Evolutionary conservation across 2,113 vertebrate species (phyloP).

Genomic region (Ovibos moschatus): DNA sequence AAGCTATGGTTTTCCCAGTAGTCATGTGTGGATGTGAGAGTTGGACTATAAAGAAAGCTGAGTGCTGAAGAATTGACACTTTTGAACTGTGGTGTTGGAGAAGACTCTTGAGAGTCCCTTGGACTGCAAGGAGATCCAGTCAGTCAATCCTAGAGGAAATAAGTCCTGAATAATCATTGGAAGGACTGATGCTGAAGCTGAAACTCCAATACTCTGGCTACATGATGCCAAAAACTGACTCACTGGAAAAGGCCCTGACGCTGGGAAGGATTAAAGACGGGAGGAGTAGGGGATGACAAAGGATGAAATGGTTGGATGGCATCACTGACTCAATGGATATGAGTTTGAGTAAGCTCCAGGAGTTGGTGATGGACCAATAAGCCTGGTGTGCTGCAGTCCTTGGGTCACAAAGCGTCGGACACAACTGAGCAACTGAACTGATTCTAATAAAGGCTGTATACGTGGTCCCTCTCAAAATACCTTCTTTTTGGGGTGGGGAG

Average conservation of each 20-base stretch:
- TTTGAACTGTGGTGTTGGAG: not conserved
- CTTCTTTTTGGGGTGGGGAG: not conserved
- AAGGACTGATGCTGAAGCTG: not conserved
- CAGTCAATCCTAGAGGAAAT: not conserved
- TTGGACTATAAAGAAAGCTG: not conserved
- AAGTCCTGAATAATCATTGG: not conserved
- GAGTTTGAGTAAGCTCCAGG: not conserved
- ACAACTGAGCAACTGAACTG: not conserved
- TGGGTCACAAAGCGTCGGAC: rapidly evolving
- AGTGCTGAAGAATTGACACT: not conserved
- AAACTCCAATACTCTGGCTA: not conserved
- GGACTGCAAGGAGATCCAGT: not conserved
- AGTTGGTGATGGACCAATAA: not conserved
- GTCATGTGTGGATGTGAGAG: not conserved
- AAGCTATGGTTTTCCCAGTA: not conserved
- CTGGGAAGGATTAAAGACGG: not conserved
- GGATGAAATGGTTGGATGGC: not conserved
- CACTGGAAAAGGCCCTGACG: not conserved
- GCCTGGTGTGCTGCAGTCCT: not conserved
- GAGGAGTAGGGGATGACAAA: not conserved
- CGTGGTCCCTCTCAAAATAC: not conserved
- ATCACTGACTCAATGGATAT: not conserved
- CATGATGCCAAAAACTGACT: not conserved
- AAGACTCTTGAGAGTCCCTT: not conserved
- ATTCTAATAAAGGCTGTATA: not conserved